These are phyloP conservation scores for Falco naumanni DNA, from an alignment of 2,797 vertebrate genomes.

Conservation along the genomic window DNA sequence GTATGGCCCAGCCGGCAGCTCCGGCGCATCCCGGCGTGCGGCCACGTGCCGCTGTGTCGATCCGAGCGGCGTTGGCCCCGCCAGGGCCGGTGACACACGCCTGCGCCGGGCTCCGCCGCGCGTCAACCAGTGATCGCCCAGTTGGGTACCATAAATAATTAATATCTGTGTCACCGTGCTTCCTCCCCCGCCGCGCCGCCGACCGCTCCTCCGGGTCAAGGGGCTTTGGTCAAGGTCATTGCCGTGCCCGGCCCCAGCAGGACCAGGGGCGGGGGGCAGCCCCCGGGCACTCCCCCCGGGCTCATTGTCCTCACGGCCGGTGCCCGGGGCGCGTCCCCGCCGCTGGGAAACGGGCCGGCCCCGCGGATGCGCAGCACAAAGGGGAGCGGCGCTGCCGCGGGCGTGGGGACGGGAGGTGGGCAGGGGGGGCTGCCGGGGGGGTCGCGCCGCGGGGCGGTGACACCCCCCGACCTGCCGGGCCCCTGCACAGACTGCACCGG, in stretches of 20 bases:
- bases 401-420: background rate
- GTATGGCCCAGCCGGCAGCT: background rate
- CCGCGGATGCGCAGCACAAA: background rate
- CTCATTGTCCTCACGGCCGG: background rate
- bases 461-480: background rate
- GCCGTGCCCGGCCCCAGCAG: background rate
- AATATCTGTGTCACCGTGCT: background rate
- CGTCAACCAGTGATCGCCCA: background rate
- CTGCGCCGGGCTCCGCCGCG: background rate
- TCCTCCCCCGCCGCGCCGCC: background rate
- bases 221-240: background rate
- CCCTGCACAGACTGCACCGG: background rate
- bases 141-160: background rate
- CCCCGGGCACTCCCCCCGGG: background rate
- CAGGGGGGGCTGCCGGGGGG: background rate
- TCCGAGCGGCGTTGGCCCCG: background rate
- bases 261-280: no score
- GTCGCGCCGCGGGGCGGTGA: background rate
- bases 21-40: background rate
- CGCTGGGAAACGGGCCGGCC: background rate
- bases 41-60: constrained; percentile 18
- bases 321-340: background rate
- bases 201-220: background rate
- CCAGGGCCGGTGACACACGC: background rate
- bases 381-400: fast-evolving